These are phyloP conservation scores for Gasterosteus aculeatus DNA, from an alignment of 2,113 vertebrate species.

Conservation along the genomic window DNA sequence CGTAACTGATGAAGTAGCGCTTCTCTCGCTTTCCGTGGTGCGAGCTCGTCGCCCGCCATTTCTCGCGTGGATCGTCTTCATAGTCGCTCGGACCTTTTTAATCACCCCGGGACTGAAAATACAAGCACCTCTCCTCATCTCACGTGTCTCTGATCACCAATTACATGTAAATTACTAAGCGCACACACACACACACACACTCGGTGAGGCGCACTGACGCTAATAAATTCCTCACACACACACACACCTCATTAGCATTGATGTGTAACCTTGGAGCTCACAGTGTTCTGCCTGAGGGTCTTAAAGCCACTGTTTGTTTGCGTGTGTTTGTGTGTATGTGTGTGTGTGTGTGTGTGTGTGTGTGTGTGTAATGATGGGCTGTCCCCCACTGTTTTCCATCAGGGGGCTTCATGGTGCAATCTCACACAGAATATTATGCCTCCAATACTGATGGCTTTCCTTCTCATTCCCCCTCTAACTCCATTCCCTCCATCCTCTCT, in stretches of 20 bases:
- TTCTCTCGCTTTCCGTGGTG: not conserved
- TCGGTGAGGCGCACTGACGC: conserved; percentile 37
- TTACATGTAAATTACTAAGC: conserved; percentile 48
- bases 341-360: conserved; percentile 19
- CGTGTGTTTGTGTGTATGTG: conserved; percentile 24
- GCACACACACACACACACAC: conserved; percentile 5
- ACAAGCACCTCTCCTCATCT: not conserved
- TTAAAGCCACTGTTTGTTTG: conserved; percentile 48
- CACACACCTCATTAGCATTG: conserved; percentile 68
- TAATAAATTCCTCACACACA: conserved; percentile 71
- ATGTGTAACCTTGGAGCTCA: conserved; percentile 77
- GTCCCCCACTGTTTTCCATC: conserved; percentile 62
- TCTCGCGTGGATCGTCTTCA: conserved; percentile 6
- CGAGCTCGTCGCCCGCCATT: not conserved
- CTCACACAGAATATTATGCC: conserved; percentile 47
- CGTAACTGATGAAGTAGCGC: not conserved
- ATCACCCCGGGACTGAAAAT: not conserved
- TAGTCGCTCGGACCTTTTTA: conserved; percentile 6
- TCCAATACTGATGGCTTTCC: conserved; percentile 40
- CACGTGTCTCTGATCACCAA: conserved; percentile 35
- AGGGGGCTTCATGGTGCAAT: conserved; percentile 50
- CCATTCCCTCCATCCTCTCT: not conserved
- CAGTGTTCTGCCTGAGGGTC: conserved; percentile 71
- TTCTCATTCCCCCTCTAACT: not conserved
- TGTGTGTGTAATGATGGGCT: conserved; percentile 33